phyloP scores from a whole-genome alignment of 2,797 vertebrate genomes.

The Artibeus lituratus region DNA sequence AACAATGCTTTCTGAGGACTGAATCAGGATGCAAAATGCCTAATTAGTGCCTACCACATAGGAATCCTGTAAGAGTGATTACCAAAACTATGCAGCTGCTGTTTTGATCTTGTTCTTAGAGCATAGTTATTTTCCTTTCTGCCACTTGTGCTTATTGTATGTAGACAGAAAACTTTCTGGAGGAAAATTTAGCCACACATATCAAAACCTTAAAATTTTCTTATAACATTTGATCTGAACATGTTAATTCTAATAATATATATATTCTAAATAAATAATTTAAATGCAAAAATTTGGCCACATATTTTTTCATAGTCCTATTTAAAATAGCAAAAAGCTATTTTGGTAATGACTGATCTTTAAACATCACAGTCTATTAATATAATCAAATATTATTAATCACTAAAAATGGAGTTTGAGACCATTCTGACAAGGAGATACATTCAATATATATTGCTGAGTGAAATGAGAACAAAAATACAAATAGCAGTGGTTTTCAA shows the following conservation, averaged over 20 bases:
- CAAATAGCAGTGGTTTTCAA: background rate
- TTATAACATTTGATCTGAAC: background rate
- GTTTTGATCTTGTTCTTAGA: background rate
- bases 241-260: background rate
- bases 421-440: background rate
- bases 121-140: background rate
- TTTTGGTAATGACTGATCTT: background rate
- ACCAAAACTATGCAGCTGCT: background rate
- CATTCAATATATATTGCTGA: background rate
- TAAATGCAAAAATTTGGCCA: background rate
- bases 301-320: background rate
- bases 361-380: background rate
- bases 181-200: background rate
- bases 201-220: background rate
- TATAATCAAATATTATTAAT: background rate
- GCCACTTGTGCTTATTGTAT: background rate
- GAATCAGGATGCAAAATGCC: background rate
- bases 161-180: background rate
- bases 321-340: background rate
- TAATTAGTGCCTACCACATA: background rate
- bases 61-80: background rate
- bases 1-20: background rate
- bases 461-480: background rate
- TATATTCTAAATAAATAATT: background rate
- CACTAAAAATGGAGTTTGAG: background rate